Base-by-base conservation (phyloP, 2,888 invertebrate genomes). In the Caenorhabditis drosophilae region DNA sequence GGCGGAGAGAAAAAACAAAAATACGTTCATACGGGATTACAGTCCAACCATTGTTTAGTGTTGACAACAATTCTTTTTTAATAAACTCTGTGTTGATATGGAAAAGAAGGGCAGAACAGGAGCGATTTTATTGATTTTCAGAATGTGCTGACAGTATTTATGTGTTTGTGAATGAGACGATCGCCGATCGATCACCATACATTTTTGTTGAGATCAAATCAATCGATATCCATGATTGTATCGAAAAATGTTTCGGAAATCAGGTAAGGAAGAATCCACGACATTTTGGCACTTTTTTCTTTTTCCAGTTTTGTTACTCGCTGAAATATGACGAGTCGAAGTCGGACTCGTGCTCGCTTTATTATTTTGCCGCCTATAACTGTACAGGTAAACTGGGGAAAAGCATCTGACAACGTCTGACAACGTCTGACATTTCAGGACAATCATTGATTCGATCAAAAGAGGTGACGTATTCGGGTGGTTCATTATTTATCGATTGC, bases 161-260 rank as follows among this genome's bases (percentile, higher is more conserved):
- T 41, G 75, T 63, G 23, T 70, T 62, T 31, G 54, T 68, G 38
- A 76, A 75, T 47, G 47, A 67, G 38, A 63, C 73, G 6, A 62
- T 51, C 6, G 64, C 67, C 11, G 74, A 75, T 48, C 50, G 76
- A 51, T 61, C 68, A 7, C 70, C 69, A 4, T 75, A 75, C 42
- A 66, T 72, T 22, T 72, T 72, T 47, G 69, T 73, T 7, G 73
- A 70, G 36, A 51, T 69, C 31, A 60, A 63, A 36, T 50, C 67
- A 0, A 35, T 25, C 0, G 59, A 53, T 3, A 57, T 80, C 34
- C 67, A 76, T 34, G 73, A 76, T 27, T 80, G 80, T 61, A 69
- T 80, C 22, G 41, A 70, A 16, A 73, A 72, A 31, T 80, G 80
- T 58, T 78, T 75, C 58, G 79, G 76, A 16, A 79, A 79, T 62